These are phyloP conservation scores for Margaritifera margaritifera DNA, from an alignment of 2,888 invertebrate species.

Conservation along the genomic window DNA sequence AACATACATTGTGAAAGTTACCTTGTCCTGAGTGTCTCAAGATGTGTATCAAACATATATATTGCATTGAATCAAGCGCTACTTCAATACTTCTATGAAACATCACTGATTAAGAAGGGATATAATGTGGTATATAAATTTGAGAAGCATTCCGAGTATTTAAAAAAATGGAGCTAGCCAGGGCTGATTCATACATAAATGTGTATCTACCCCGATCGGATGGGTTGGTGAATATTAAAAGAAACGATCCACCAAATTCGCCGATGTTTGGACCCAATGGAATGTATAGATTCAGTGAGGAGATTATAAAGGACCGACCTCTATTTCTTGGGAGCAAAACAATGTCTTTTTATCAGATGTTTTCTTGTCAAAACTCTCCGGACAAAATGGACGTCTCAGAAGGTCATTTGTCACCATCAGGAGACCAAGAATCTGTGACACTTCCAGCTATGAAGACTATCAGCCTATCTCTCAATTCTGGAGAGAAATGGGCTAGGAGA, in stretches of 20 bases:
- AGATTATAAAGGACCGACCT: conserved; percentile 50
- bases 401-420: too few species aligned
- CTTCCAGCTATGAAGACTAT: conserved; percentile 34
- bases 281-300: conserved; percentile 55
- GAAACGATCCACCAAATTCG: conserved; percentile 29
- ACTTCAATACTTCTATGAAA: too few species aligned
- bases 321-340: conserved; percentile 47
- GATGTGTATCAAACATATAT: too few species aligned
- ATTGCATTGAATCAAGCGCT: too few species aligned
- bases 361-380: neutral
- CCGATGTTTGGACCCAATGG: conserved; percentile 38
- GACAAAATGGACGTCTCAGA: too few species aligned
- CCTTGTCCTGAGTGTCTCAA: too few species aligned
- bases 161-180: conserved; percentile 23
- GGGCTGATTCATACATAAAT: conserved; percentile 43
- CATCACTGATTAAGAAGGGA: too few species aligned
- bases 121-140: too few species aligned
- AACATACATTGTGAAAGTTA: too few species aligned
- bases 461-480: conserved; percentile 37
- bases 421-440: neutral
- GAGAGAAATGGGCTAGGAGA: conserved; percentile 13
- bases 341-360: conserved; percentile 36
- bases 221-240: conserved; percentile 25
- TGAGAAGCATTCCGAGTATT: too few species aligned
- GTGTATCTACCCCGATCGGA: conserved; percentile 47